phyloP scores from a whole-genome alignment of 2,888 invertebrate genomes.

The Phalera bucephala region DNA sequence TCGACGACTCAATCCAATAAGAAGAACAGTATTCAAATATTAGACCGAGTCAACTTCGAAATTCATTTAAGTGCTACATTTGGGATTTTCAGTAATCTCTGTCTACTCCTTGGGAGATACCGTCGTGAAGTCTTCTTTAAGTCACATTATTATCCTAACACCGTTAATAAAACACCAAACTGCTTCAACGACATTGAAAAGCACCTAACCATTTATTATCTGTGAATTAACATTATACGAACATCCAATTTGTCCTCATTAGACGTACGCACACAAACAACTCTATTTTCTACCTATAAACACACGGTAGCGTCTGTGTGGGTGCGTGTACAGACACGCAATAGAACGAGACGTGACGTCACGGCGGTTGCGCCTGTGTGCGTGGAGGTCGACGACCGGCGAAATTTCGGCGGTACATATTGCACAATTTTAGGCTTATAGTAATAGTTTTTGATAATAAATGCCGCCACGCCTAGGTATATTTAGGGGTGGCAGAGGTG shows the following conservation, averaged over 20 bases:
- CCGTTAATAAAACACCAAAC: no score
- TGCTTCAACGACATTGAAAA: slow-evolving; percentile 17
- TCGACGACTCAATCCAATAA: no score
- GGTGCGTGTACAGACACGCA: slow-evolving; percentile 33
- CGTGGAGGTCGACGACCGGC: slow-evolving; percentile 46
- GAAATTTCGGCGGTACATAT: slow-evolving; percentile 53
- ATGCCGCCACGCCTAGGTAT: no score
- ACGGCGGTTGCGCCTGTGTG: slow-evolving; percentile 32
- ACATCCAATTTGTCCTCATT: slow-evolving; percentile 48
- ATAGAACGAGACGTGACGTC: slow-evolving; percentile 41
- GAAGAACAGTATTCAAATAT: no score
- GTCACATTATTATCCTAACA: no score
- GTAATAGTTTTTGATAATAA: no score
- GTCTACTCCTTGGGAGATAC: no score
- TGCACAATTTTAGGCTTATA: slow-evolving; percentile 45
- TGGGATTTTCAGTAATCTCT: no score
- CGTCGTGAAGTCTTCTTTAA: no score
- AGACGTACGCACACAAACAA: slow-evolving; percentile 26
- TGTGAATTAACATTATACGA: slow-evolving; percentile 41
- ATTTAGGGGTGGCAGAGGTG: no score
- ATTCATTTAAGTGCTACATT: no score
- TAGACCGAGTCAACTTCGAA: no score
- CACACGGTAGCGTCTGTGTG: slow-evolving; percentile 25
- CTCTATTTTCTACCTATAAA: slow-evolving; percentile 30
- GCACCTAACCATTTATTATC: slow-evolving; percentile 19